These are phyloP conservation scores for Galaxias olidus DNA, from an alignment of 2,797 vertebrate genomes.

Conservation along the genomic window DNA sequence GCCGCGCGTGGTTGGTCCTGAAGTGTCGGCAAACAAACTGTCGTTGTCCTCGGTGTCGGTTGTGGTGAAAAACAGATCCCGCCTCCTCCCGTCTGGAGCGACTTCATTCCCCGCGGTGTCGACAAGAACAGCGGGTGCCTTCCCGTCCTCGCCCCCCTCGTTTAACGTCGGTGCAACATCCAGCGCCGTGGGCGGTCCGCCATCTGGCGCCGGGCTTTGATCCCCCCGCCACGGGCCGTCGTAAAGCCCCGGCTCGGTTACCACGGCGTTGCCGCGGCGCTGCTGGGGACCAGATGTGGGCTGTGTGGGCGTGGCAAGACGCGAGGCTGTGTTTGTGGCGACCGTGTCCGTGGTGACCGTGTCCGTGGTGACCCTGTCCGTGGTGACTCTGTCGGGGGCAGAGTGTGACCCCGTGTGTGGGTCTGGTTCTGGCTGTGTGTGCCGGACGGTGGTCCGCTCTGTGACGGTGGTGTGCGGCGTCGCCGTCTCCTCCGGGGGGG, in stretches of 20 bases:
- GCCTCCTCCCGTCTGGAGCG: constrained; percentile 36
- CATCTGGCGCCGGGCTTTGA: constrained; percentile 47
- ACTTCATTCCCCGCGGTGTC: constrained; percentile 34
- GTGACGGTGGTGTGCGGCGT: constrained; percentile 14
- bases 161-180: constrained; percentile 35
- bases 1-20: constrained; percentile 7
- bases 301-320: constrained; percentile 10
- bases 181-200: constrained; percentile 39
- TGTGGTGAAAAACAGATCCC: constrained; percentile 30
- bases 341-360: not conserved
- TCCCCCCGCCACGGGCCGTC: constrained; percentile 39
- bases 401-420: no score
- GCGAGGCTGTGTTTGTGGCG: not conserved
- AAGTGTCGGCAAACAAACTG: constrained; percentile 35
- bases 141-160: constrained; percentile 1
- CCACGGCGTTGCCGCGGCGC: constrained; percentile 26
- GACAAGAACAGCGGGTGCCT: constrained; percentile 17
- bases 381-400: not conserved
- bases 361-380: not conserved
- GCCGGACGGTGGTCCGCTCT: no score
- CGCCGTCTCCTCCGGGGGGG: constrained; percentile 41
- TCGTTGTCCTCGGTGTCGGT: constrained; percentile 30
- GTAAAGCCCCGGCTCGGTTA: constrained; percentile 6
- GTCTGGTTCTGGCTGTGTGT: no score
- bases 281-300: constrained; percentile 61